Conservation (phyloP, 2,797 vertebrate species). For the Peromyscus aztecus region DNA sequence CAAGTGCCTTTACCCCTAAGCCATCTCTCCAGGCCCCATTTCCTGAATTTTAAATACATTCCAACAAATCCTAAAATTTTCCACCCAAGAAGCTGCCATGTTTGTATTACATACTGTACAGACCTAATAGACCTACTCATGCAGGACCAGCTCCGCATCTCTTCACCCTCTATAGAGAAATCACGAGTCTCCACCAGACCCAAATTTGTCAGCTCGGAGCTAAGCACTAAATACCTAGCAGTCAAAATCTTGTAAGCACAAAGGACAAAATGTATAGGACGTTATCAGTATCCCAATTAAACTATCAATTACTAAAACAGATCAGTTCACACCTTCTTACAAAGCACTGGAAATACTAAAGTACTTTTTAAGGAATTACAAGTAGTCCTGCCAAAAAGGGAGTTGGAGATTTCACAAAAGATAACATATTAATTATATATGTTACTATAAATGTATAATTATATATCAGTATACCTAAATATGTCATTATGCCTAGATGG, state of each 20-base stretch:
- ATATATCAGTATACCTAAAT: neutral
- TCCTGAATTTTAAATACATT: slow-evolving; percentile 51
- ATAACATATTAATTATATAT: slow-evolving; percentile 12
- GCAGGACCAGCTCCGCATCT: neutral
- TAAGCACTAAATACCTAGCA: neutral
- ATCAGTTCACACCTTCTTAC: neutral
- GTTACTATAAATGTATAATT: slow-evolving; percentile 5
- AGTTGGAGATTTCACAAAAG: neutral
- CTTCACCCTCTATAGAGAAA: neutral
- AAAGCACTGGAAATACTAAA: neutral
- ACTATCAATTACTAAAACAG: neutral
- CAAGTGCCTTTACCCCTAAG: neutral
- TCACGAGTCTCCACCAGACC: neutral
- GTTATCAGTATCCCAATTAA: neutral
- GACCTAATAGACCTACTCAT: neutral
- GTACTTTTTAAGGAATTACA: slow-evolving; percentile 27
- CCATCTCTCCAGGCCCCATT: neutral
- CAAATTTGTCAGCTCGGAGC: neutral
- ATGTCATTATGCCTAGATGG: neutral
- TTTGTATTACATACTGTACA: neutral
- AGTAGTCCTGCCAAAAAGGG: neutral
- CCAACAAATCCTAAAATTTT: slow-evolving; percentile 31
- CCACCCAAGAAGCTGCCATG: neutral
- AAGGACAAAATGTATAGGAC: neutral
- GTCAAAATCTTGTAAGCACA: neutral